Evolutionary conservation across 2,888 invertebrate genomes (phyloP), one percentile per base, ranked within the genome.

Genomic region (Drosophila bunnanda): DNA sequence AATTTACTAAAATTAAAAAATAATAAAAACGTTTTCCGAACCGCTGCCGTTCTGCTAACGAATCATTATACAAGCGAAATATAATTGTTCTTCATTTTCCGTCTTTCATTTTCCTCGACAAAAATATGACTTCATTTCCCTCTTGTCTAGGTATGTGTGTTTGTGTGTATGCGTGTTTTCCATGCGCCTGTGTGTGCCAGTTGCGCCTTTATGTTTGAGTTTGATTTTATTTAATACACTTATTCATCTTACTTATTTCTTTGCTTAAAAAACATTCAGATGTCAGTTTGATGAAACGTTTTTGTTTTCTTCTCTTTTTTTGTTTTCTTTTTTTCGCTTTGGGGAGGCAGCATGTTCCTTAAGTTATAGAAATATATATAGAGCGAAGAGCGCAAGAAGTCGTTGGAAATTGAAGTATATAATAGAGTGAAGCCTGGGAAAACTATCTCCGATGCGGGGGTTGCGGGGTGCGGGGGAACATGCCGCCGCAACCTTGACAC

Each of bases 181-280:
- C 48, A 20, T 50, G 50, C 30, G 30, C 44, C 44, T 59, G 54
- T 36, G 38, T 73, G 71, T 65, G 56, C 61, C 66, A 30, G 36
- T 28, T 43, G 50, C 50, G 32, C 39, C 36, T 28, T 48, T 82
- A 43, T 70, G 52, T 74, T 60, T 75, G 44, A 65, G 62, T 65
- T 60, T 68, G 41, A 53, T 54, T 57, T 48, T 30, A 30, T 59
- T 53, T 57, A 44, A 44, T 61, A 60, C 57, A 57, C 55, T 46
- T 46, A 56, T 41, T 39, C 57, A 15, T 59, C 32, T 64, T 61
- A 46, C 50, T 55, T 57, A 57, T 59, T 72, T 76, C n/a, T 46
- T 20, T 39, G 48, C 39, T 81, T 82, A 76, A 79, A 84, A 83
- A 83, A 84, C 88, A 84, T 80, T 84, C 78, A 84, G 83, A 84